Base-by-base conservation (phyloP, 2,797 vertebrate species). In the Sebastes oblongus region DNA sequence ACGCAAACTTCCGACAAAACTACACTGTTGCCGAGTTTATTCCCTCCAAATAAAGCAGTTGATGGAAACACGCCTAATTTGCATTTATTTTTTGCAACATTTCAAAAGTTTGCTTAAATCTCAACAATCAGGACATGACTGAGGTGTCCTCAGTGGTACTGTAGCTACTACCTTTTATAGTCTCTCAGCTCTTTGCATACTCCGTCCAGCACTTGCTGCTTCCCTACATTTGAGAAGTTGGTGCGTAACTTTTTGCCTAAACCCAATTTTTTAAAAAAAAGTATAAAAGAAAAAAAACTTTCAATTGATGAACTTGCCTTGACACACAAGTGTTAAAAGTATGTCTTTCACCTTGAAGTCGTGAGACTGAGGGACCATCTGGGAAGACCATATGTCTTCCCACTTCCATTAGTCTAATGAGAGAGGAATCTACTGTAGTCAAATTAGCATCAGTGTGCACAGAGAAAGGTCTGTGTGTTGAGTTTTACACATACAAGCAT, bases 301-400 rank as follows among this genome's bases (percentile, higher is more conserved):
- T 8, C 4, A 8, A 29, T 58, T 55, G 54, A 22, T 73, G 22
- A 64, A 56, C 58, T 74, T 39, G 14, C 22, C 24, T n/a, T 55
- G 42, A 59, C 12, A 60, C 27, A 61, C 27, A 62, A 22, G 56
- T 68, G 73, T 77, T 42, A 65, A 75, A 58, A 12, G 4, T 58
- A 50, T 72, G 61, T 84, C 77, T 83, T 83, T 89, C 78, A 90
- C 82, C 86, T 91, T 89, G 84, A 90, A 62, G 56, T 81, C 72
- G 34, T 80, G 78, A 24, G 66, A 70, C 50, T 82, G 71, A 67
- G n/a, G 72, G 72, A 80, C 86, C 91, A 91, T 92, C 87, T 93
- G 90, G 58, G 75, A 50, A 4, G 65, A 80, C 89, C 91, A 89
- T 88, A 89, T 90, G 91, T 85, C 78, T 72, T 86, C 86, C 76